Conservation (phyloP, 2,797 vertebrate species). For the Sebastolobus alascanus region DNA sequence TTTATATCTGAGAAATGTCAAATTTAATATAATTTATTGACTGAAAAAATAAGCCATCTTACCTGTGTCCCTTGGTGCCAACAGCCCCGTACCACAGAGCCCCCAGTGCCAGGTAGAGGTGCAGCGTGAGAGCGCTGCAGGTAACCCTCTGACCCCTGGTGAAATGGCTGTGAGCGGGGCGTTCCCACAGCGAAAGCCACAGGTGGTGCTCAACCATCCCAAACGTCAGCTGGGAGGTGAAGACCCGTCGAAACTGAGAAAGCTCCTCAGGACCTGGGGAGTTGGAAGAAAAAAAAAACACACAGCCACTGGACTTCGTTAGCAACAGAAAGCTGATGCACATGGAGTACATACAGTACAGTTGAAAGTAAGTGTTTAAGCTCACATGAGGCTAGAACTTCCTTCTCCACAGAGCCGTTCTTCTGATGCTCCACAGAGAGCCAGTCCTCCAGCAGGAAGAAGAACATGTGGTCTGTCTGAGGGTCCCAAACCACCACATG, state of each 20-base stretch:
- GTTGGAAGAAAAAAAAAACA: not conserved
- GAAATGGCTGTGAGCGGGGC: slow-evolving; percentile 82
- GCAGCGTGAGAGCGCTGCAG: slow-evolving; percentile 81
- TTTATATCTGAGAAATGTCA: not conserved
- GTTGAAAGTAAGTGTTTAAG: not conserved
- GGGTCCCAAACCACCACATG: slow-evolving; percentile 88
- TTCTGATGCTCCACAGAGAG: slow-evolving; percentile 87
- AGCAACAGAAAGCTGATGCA: not conserved
- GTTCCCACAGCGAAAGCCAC: slow-evolving; percentile 88
- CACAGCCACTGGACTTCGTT: not conserved
- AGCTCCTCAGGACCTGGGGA: slow-evolving; percentile 86
- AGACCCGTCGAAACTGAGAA: slow-evolving; percentile 76
- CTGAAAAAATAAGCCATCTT: not conserved
- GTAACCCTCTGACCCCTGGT: slow-evolving; percentile 86
- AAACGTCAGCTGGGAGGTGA: slow-evolving; percentile 83
- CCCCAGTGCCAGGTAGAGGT: slow-evolving; percentile 84
- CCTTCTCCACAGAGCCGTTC: slow-evolving; percentile 85
- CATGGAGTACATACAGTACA: not conserved
- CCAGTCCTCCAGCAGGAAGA: slow-evolving; percentile 89
- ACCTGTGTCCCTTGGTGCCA: slow-evolving; percentile 76
- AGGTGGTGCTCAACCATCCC: slow-evolving; percentile 85
- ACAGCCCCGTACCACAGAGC: slow-evolving; percentile 87
- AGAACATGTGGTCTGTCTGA: slow-evolving; percentile 87
- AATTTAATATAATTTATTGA: not conserved
- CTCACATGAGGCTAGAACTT: slow-evolving; percentile 87